Percentiles rank a stretch among this genome's conserved stretches.
phyloP scores from a whole-genome alignment of 2,888 invertebrate genomes.

The Lasiommata megera region DNA sequence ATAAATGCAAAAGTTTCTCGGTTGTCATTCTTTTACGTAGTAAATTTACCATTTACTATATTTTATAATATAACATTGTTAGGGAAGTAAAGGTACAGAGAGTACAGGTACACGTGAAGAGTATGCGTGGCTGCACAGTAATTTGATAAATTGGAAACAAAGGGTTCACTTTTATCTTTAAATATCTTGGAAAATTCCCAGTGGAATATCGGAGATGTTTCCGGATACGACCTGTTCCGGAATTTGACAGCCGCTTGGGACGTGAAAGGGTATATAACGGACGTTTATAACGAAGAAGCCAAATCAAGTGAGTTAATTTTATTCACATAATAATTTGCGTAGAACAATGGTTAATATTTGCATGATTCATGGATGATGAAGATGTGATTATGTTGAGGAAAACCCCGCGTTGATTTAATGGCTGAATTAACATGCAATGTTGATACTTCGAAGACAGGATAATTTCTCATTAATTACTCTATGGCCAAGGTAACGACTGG shows the following conservation, averaged over 20 bases:
- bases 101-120: no score
- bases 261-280: conserved; percentile 85
- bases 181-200: conserved; percentile 32
- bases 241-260: conserved; percentile 78
- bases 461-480: not conserved
- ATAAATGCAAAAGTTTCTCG: no score
- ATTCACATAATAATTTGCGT: not conserved
- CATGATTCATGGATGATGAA: no score
- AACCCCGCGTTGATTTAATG: not conserved
- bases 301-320: conserved; percentile 61
- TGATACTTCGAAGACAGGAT: conserved; percentile 1
- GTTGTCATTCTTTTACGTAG: no score
- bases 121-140: no score
- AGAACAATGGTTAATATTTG: not conserved
- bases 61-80: no score
- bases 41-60: no score
- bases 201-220: conserved; percentile 50
- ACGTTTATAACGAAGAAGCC: conserved; percentile 85
- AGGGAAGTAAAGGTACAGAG: no score
- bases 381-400: not conserved
- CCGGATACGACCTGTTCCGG: conserved; percentile 77
- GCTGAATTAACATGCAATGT: conserved; percentile 8
- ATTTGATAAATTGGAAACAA: not conserved
- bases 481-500: not conserved
- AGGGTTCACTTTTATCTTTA: not conserved